Base-by-base conservation (phyloP, 2,888 invertebrate genomes). In the Thecocarcelia acutangulata region DNA sequence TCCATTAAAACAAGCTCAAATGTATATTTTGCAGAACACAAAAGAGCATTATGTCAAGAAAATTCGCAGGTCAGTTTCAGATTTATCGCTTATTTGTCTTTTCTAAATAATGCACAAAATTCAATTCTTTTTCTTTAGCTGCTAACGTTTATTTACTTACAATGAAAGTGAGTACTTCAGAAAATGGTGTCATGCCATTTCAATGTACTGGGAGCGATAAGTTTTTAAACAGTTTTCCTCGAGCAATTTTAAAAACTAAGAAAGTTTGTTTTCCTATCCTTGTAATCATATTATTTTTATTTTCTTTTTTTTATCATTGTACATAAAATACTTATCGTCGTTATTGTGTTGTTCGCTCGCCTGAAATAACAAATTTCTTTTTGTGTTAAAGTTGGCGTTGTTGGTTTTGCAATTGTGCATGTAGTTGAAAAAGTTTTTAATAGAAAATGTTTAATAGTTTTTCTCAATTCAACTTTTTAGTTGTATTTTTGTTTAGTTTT, bases 401-500 rank as follows among this genome's bases (percentile, higher is more conserved):
- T 33, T 33, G 72, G 17, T 59, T 15, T 6, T 52, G 44, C 42
- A 48, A 46, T 59, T 54, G 52, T 64, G 3, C 40, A 12, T 68
- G 44, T 54, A 56, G 70, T 58, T 68, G 61, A 13, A 64, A 70
- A 82, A 82, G 54, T 78, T 82, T 78, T 82, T 74, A 82, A 82
- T 82, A 82, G 78, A 82, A 82, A 74, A 82, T 78, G 64, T 82
- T 75, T 78, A 78, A 82, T 82, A 82, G 78, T 82, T 82, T 82
- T 82, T 82, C 78, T 78, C 70, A 75, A 78, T 82, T 82, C 52
- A 82, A 82, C 76, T 69, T 81, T 81, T 72, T 61, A 80, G 72
- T 80, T 72, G 72, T 54, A 52, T 76, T 75, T 69, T 66, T 58
- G 58, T 78, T n/a, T 66, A 72, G 68, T 61, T 76, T 61, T 50